phyloP scores from a whole-genome alignment of 1,140 invertebrate species.

The Aphis gossypii region DNA sequence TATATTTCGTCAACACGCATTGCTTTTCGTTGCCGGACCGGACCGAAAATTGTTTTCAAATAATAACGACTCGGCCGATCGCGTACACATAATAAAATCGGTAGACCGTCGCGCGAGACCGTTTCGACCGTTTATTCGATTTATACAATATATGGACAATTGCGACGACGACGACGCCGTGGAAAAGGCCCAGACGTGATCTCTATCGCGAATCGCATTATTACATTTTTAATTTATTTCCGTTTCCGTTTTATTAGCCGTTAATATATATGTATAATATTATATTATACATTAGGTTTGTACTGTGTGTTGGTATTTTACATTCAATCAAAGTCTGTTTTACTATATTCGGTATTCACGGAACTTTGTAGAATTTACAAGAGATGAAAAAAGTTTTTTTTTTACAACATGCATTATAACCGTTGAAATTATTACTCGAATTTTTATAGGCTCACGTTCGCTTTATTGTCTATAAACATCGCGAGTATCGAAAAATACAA shows the following conservation, averaged over 20 bases:
- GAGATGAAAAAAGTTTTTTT: neutral
- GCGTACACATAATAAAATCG: neutral
- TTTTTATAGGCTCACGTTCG: neutral
- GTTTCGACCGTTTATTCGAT: neutral
- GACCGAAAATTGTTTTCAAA: neutral
- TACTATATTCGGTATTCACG: neutral
- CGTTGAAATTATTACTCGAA: neutral
- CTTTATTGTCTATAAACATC: neutral
- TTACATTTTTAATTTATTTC: neutral
- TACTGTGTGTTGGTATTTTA: neutral
- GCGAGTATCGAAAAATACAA: neutral
- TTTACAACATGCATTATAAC: neutral
- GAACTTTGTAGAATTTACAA: neutral
- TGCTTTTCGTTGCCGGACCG: neutral
- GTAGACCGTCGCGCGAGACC: neutral
- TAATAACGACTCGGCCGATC: neutral
- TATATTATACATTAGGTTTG: no score
- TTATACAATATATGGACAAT: neutral
- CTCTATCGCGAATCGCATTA: neutral
- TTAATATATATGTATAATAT: neutral
- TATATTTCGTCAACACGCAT: neutral
- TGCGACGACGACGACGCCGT: no score
- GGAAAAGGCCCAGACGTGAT: neutral
- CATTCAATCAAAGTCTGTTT: neutral
- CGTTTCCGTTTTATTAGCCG: neutral